phyloP scores from a whole-genome alignment of 2,797 vertebrate species.

The Muraenolepis orangiensis region DNA sequence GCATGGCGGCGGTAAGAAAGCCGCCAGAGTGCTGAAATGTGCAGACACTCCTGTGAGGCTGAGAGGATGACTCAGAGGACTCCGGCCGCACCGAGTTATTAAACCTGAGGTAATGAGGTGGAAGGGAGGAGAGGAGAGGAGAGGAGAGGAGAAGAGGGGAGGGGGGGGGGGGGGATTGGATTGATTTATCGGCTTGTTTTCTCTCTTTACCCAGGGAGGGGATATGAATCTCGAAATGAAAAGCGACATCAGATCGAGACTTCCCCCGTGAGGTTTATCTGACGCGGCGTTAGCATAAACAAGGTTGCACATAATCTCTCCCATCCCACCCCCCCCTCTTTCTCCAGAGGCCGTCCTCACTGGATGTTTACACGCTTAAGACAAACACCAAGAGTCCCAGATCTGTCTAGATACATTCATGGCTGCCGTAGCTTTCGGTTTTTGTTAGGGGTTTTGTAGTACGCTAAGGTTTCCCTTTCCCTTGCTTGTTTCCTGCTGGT shows the following conservation, averaged over 20 bases:
- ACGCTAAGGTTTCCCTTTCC: no score
- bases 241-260: constrained; percentile 38
- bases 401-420: not conserved
- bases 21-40: constrained; percentile 13
- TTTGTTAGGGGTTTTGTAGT: no score
- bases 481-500: no score
- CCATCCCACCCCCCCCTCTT: no score
- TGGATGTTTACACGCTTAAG: not conserved
- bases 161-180: constrained; percentile 12
- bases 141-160: no score
- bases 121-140: constrained; percentile 21
- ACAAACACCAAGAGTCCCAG: not conserved
- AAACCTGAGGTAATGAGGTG: constrained; percentile 45
- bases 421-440: no score
- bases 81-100: constrained; percentile 25
- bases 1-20: no score
- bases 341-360: not conserved
- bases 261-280: constrained; percentile 38
- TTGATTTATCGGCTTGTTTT: constrained; percentile 12
- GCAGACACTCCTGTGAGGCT: constrained; percentile 19
- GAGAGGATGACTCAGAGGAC: constrained; percentile 38
- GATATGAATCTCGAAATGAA: constrained; percentile 46
- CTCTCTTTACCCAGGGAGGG: constrained; percentile 25
- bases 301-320: constrained; percentile 38
- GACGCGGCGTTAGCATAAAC: constrained; percentile 46